Evolutionary conservation across 2,888 invertebrate genomes (phyloP).

Genomic region (Podabrus alpinus): DNA sequence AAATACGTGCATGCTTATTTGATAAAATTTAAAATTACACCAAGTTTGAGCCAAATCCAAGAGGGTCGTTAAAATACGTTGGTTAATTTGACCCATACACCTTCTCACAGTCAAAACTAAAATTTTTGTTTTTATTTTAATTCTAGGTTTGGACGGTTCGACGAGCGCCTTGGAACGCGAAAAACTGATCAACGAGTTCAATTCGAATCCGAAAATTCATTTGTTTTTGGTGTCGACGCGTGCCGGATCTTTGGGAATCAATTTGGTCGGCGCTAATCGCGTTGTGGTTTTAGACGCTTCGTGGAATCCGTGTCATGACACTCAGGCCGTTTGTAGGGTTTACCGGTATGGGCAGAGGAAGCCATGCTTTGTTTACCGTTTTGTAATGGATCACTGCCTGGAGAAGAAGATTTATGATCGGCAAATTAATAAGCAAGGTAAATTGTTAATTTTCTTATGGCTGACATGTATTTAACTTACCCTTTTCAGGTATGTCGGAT

Average conservation of each 20-base stretch:
- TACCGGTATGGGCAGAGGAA: slow-evolving; percentile 94
- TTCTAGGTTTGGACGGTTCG: slow-evolving; percentile 87
- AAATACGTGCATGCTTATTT: too few species aligned
- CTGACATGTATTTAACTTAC: not conserved
- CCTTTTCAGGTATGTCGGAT: slow-evolving; percentile 77
- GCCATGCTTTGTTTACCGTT: slow-evolving; percentile 92
- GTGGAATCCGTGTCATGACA: slow-evolving; percentile 99
- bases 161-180: slow-evolving; percentile 94
- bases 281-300: slow-evolving; percentile 98
- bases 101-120: too few species aligned
- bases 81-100: too few species aligned
- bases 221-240: slow-evolving; percentile 95
- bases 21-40: too few species aligned
- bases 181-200: slow-evolving; percentile 95
- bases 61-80: too few species aligned
- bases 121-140: slow-evolving; percentile 32
- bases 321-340: slow-evolving; percentile 95
- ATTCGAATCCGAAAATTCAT: slow-evolving; percentile 82
- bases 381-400: slow-evolving; percentile 95
- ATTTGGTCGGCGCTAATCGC: slow-evolving; percentile 95
- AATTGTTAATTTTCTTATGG: too few species aligned
- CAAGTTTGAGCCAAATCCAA: too few species aligned
- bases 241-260: slow-evolving; percentile 96
- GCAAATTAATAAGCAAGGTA: slow-evolving; percentile 97
- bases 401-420: slow-evolving; percentile 98